Base-by-base conservation (phyloP, 2,113 vertebrate genomes). In the Halichoeres trimaculatus region DNA sequence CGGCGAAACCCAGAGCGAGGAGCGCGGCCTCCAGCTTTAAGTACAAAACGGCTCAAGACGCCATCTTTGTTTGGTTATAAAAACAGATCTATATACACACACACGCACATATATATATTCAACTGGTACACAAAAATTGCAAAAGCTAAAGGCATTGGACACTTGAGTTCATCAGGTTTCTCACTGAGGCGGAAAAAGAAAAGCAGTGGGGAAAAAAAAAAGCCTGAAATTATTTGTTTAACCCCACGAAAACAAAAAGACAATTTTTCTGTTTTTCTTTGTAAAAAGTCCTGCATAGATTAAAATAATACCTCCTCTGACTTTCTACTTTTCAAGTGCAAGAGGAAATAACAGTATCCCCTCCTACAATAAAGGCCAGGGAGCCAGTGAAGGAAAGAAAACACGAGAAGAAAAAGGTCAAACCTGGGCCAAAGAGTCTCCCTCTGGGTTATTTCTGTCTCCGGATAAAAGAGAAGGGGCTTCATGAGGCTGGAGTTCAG, bases 281-380 rank as follows among this genome's bases (percentile, higher is more conserved):
- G 50, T 76, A 85, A 76, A 91, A 92, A 91, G 30, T 90, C 85
- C 92, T 94, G 93, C 94, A 94, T 94, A 94, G 94, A 89, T 92
- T 73, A 83, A 90, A 93, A 90, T 68, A 90, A 91, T 77, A 85
- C 74, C 67, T 81, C 80, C 65, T 76, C 75, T 74, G 74, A 81
- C 84, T 84, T 80, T 76, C 8, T 70, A 56, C 80, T 76, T 68
- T 85, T 71, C 73, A 85, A 91, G 83, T 81, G 58, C 75, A 85
- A 87, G 88, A 88, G 78, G 85, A 88, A 87, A 84, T 89, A 92
- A 93, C 89, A 91, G 89, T 89, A 75, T 85, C 80, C 88, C 93
- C 85, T 87, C 87, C 80, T 74, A 85, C 65, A 75, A 55, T 70
- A 87, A 87, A 85, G 71, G 82, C 63, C 83, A 87, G 89, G 90